Evolutionary conservation across 2,888 invertebrate genomes (phyloP).

Genomic region (Timema cristinae): DNA sequence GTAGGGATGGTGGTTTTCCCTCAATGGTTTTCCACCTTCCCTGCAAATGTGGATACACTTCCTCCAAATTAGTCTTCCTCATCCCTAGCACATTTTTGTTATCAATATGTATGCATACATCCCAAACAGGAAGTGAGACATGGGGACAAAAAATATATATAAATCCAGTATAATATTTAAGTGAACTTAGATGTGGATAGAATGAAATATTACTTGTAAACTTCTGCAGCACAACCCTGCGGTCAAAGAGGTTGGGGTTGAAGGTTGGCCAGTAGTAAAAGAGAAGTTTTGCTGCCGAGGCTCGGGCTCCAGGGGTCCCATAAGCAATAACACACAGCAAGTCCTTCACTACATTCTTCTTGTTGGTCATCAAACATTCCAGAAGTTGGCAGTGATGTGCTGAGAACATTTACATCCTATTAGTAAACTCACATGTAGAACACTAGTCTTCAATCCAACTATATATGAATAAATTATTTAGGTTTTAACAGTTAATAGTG

Average conservation of each 20-base stretch:
- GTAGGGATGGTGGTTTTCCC: too few relatives aligned
- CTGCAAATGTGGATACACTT: too few relatives aligned
- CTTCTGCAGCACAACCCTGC: conserved; percentile 81
- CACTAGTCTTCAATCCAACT: neutral
- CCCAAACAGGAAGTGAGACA: too few relatives aligned
- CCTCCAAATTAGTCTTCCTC: too few relatives aligned
- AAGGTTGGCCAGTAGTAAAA: conserved; percentile 99
- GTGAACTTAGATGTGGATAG: too few relatives aligned
- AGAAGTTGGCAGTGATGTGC: conserved; percentile 95
- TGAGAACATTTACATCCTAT: conserved; percentile 42
- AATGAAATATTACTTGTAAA: conserved; percentile 61
- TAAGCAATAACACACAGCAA: conserved; percentile 93
- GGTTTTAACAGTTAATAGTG: neutral
- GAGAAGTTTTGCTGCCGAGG: conserved; percentile 93
- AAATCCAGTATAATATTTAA: too few relatives aligned
- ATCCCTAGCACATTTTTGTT: too few relatives aligned
- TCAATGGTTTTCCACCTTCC: too few relatives aligned
- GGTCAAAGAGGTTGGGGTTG: conserved; percentile 88
- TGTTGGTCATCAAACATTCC: conserved; percentile 93
- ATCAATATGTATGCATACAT: too few relatives aligned
- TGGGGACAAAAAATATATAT: too few relatives aligned
- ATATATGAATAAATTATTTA: neutral
- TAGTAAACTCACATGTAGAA: neutral
- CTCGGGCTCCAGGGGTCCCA: conserved; percentile 87
- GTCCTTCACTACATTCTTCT: conserved; percentile 86